These are phyloP conservation scores for Cephus nigrinus DNA, from an alignment of 2,888 invertebrate species.

Conservation along the genomic window DNA sequence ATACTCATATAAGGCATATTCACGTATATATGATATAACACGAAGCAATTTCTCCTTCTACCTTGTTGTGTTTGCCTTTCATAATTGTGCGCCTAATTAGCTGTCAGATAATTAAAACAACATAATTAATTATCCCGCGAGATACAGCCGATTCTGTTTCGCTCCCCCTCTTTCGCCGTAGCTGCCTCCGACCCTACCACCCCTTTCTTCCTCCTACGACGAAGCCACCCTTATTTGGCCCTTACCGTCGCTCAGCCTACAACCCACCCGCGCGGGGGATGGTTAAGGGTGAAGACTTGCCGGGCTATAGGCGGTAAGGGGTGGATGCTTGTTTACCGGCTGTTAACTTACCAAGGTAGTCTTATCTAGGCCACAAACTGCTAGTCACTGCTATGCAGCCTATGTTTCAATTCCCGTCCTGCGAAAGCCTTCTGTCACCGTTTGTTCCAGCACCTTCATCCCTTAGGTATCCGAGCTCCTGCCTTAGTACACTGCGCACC, in stretches of 20 bases:
- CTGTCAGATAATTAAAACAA: constrained; percentile 55
- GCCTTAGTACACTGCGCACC: background rate
- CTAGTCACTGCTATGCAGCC: background rate
- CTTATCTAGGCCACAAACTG: constrained; percentile 23
- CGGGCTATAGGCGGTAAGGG: background rate
- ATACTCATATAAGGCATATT: background rate
- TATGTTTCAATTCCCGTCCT: background rate
- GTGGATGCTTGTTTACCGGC: constrained; percentile 13
- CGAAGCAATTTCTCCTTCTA: constrained; percentile 8
- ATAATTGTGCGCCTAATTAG: constrained; percentile 56
- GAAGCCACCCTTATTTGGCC: background rate
- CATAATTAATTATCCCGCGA: constrained; percentile 50
- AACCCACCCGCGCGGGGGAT: background rate
- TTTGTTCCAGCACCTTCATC: background rate
- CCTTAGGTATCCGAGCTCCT: background rate
- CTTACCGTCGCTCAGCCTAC: background rate
- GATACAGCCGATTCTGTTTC: constrained; percentile 18
- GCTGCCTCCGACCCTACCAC: background rate
- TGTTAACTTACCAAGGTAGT: constrained; percentile 16
- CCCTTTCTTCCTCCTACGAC: background rate
- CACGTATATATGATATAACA: background rate
- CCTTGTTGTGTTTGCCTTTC: constrained; percentile 50
- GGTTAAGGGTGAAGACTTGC: background rate
- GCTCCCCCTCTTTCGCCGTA: background rate
- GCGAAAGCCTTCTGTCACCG: background rate